Percentiles rank a stretch among this genome's conserved stretches.
Evolutionary conservation across 2,888 invertebrate genomes (phyloP).

Genomic region (Amorpha juglandis): DNA sequence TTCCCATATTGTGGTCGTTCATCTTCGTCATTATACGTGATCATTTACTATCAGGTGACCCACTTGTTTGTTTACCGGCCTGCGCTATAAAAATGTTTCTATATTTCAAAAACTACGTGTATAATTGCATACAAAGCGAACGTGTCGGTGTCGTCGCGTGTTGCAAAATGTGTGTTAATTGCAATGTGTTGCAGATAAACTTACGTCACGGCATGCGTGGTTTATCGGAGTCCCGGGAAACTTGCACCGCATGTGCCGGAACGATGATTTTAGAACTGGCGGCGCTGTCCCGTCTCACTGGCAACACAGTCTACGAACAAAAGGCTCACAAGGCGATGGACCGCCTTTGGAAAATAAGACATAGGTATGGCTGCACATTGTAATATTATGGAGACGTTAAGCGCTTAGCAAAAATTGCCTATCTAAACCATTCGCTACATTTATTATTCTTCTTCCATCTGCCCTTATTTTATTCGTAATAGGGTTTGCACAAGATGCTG

Average conservation of each 20-base stretch:
- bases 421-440: neutral
- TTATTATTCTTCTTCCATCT: too few relatives aligned
- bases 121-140: too few relatives aligned
- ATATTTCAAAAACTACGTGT: too few relatives aligned
- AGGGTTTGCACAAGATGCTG: too few relatives aligned
- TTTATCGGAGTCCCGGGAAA: slow-evolving; percentile 91
- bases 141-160: too few relatives aligned
- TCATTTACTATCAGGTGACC: too few relatives aligned
- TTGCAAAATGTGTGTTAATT: neutral
- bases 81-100: too few relatives aligned
- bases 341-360: slow-evolving; percentile 96
- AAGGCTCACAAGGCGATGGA: slow-evolving; percentile 99
- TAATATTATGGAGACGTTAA: neutral
- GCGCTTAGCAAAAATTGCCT: neutral
- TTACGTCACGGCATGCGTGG: slow-evolving; percentile 92
- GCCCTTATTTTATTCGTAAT: too few relatives aligned
- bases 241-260: slow-evolving; percentile 99
- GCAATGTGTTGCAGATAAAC: slow-evolving; percentile 86
- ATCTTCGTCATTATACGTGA: too few relatives aligned
- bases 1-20: too few relatives aligned
- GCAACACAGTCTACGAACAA: slow-evolving; percentile 95
- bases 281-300: slow-evolving; percentile 95
- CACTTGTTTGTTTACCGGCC: too few relatives aligned
- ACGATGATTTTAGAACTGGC: slow-evolving; percentile 99
- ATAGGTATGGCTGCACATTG: slow-evolving; percentile 78